A percentile compares a stretch with the other conserved stretches of the same genome.
Conservation (phyloP, 2,797 vertebrate genomes). For the Dermochelys coriacea region DNA sequence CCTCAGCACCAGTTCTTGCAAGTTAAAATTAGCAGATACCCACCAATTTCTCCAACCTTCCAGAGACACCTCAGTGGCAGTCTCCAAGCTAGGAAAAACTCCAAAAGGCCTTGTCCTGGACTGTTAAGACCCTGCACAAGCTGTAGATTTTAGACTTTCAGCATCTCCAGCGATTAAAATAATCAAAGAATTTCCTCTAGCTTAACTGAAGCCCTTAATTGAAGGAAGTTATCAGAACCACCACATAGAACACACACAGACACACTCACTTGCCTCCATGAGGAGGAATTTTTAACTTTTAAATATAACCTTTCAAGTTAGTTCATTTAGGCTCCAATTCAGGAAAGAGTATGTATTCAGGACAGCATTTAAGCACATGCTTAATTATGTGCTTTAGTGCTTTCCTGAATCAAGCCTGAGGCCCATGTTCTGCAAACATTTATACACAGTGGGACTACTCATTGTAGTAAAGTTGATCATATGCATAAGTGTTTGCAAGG, state of each 20-base stretch:
- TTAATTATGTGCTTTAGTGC: slow-evolving; percentile 63
- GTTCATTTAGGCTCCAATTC: slow-evolving; percentile 23
- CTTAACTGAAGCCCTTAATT: slow-evolving; percentile 72
- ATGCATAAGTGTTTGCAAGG: slow-evolving; percentile 35
- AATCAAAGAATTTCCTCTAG: slow-evolving; percentile 70
- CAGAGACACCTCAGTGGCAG: neutral
- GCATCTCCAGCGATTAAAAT: neutral
- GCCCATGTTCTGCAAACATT: slow-evolving; percentile 58
- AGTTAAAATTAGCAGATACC: neutral
- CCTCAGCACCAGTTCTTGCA: neutral
- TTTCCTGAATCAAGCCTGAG: slow-evolving; percentile 55
- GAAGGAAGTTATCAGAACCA: slow-evolving; percentile 68
- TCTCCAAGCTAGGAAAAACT: neutral
- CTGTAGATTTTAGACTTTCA: neutral
- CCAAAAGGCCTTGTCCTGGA: neutral
- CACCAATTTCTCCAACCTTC: neutral
- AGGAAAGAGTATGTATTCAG: slow-evolving; percentile 59
- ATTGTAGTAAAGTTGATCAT: neutral
- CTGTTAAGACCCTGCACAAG: rapidly evolving
- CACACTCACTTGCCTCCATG: slow-evolving; percentile 51
- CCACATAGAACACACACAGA: slow-evolving; percentile 65
- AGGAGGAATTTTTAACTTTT: slow-evolving; percentile 72
- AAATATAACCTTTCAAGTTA: slow-evolving; percentile 64
- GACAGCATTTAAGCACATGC: slow-evolving; percentile 56
- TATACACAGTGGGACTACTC: slow-evolving; percentile 42